A percentile compares a stretch with the other conserved stretches of the same genome.
phyloP scores from a whole-genome alignment of 1,140 invertebrate genomes.

The Drosophila sp. region DNA sequence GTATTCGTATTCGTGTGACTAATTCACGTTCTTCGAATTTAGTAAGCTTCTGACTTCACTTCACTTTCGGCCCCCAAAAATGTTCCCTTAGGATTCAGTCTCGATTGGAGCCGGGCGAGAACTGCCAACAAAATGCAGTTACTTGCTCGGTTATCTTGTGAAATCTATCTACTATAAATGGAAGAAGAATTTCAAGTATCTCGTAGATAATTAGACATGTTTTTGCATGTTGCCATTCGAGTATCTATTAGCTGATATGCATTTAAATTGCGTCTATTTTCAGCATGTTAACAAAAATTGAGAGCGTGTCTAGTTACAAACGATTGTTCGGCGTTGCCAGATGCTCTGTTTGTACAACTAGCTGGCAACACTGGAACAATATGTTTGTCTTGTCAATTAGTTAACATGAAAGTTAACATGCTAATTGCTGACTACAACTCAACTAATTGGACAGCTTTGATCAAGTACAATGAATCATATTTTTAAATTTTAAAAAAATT shows the following conservation, averaged over 20 bases:
- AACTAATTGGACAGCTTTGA: neutral
- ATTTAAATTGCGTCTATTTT: slow-evolving; percentile 4
- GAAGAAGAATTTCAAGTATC: slow-evolving; percentile 15
- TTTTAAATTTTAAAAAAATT: too few relatives aligned
- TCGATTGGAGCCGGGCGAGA: neutral
- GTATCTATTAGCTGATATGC: slow-evolving; percentile 18
- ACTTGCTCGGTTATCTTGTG: neutral
- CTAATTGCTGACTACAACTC: neutral
- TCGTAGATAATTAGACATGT: slow-evolving; percentile 15
- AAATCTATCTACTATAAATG: neutral
- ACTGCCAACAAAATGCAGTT: neutral
- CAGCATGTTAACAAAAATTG: slow-evolving; percentile 1
- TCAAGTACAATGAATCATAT: neutral
- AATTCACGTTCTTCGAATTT: slow-evolving; percentile 66
- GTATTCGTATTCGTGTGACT: slow-evolving; percentile 63
- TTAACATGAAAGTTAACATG: neutral
- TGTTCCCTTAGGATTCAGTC: slow-evolving; percentile 5
- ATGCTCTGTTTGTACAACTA: neutral
- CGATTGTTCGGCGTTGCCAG: slow-evolving; percentile 6
- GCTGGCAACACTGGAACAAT: neutral
- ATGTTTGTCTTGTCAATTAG: neutral
- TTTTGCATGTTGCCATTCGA: slow-evolving; percentile 6
- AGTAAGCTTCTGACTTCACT: slow-evolving; percentile 42
- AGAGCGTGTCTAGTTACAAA: neutral
- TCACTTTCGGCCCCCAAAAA: too few relatives aligned